Conservation (phyloP, 1,140 invertebrate species). For the Drosophila pandora region DNA sequence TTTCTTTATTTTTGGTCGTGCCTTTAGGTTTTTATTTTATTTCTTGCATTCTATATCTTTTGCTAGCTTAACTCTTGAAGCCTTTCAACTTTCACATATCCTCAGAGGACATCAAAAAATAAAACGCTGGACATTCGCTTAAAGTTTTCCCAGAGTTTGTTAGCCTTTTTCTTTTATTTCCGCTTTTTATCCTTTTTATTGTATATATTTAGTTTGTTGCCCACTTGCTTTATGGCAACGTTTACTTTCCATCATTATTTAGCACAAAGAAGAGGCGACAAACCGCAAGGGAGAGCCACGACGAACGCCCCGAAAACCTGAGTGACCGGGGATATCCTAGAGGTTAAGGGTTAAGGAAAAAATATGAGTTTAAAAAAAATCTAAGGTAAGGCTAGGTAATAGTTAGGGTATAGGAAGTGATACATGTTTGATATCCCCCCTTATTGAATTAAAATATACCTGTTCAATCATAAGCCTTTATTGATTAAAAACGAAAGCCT, state of each 20-base stretch:
- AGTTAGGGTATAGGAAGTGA: too few relatives aligned
- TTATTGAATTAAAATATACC: background rate
- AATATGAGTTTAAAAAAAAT: background rate
- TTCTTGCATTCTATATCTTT: slow-evolving; percentile 36
- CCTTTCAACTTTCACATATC: slow-evolving; percentile 76
- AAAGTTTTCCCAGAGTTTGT: slow-evolving; percentile 64
- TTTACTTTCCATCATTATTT: slow-evolving; percentile 81
- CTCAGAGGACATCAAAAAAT: slow-evolving; percentile 75
- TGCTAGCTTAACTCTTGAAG: slow-evolving; percentile 61
- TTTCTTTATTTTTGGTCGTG: slow-evolving; percentile 43
- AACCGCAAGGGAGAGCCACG: slow-evolving; percentile 54
- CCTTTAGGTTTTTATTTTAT: slow-evolving; percentile 44
- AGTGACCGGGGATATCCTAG: slow-evolving; percentile 8
- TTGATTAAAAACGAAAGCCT: background rate
- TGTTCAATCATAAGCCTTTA: background rate
- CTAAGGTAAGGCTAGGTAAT: background rate
- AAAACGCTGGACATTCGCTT: slow-evolving; percentile 77
- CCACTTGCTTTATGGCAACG: slow-evolving; percentile 37
- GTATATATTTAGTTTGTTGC: slow-evolving; percentile 42
- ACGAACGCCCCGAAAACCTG: slow-evolving; percentile 26
- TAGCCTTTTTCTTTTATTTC: slow-evolving; percentile 13
- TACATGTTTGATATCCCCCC: background rate
- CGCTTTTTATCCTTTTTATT: slow-evolving; percentile 31
- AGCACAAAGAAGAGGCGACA: slow-evolving; percentile 72
- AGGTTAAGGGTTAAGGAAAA: background rate